phyloP scores from a whole-genome alignment of 2,888 invertebrate species.

The Cryptosula pallasiana region DNA sequence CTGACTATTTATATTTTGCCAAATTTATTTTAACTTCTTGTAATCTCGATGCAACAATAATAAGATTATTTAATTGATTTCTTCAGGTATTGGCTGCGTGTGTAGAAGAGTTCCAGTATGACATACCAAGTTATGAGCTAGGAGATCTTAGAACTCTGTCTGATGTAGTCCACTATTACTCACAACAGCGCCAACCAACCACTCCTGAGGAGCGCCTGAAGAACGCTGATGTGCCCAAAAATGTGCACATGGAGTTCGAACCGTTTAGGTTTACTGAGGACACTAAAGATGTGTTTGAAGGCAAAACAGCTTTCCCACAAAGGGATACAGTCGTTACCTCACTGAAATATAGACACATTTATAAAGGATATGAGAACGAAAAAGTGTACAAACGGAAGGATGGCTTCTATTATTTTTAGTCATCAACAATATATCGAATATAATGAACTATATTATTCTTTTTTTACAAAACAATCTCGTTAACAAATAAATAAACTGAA shows the following conservation, averaged over 20 bases:
- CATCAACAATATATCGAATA: neutral
- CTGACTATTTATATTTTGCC: no score
- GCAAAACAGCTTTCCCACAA: constrained; percentile 76
- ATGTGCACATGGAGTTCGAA: constrained; percentile 76
- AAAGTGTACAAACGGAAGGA: constrained; percentile 47
- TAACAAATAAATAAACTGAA: no score
- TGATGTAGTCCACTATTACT: constrained; percentile 41
- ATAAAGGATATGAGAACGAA: constrained; percentile 66
- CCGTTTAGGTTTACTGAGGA: constrained; percentile 78
- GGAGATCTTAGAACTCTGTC: constrained; percentile 67
- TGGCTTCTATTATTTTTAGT: neutral
- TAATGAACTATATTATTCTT: no score
- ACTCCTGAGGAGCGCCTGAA: constrained; percentile 39
- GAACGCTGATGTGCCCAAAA: constrained; percentile 69
- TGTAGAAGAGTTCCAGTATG: constrained; percentile 67
- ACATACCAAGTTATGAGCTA: constrained; percentile 77
- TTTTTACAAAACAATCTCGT: no score
- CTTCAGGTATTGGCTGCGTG: constrained; percentile 64
- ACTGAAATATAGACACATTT: constrained; percentile 74
- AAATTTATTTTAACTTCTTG: no score
- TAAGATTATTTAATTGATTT: no score
- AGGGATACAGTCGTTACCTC: constrained; percentile 79
- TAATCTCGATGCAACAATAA: no score
- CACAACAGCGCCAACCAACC: constrained; percentile 37
- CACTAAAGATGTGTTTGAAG: constrained; percentile 66